Base-by-base conservation (phyloP, 2,888 invertebrate genomes). In the Melieria picta region DNA sequence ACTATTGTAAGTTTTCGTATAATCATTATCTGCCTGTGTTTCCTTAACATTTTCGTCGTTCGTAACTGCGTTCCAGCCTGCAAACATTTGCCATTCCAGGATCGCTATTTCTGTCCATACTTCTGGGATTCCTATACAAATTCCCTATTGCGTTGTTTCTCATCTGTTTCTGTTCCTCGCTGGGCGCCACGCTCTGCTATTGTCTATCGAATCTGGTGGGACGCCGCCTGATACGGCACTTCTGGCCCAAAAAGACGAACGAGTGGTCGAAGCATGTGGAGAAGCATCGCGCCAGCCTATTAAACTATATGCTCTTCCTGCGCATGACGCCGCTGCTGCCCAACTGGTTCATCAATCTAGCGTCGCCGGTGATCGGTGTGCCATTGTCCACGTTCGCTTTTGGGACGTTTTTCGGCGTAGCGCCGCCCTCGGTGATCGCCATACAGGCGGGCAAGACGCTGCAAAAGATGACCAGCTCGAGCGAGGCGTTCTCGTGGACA, bases 31-130 rank as follows among this genome's bases (percentile, higher is more conserved):
- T 50, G 9, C 2, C 2, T 43, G 48, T 58, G 74, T 83, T 84
- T 82, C 84, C 85, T 87, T 86, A 86, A 87, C 78, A 74, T 61
- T 46, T 61, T 71, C 64, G 46, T 57, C 30, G 30, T 30, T 30
- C 30, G 30, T 30, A 64, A 70, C 61, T n/a, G n/a, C 0, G 7
- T n/a, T 48, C 69, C 69, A 97, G 97, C 88, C 90, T 99, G 83
- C 99, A 99, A 91, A 97, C 99, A 75, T 99, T 99, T 89, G 99
- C 99, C 82, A 99, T 99, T 89, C 99, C 99, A 75, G 99, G 99
- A 77, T 99, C 99, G 13, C 92, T 99, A 83, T 99, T 99, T 85
- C 89, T 99, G 69, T 99, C 98, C 76, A 97, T 99, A 80, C 89
- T 99, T 67, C 96, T 97, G 75, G 99, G 99, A 75, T 99, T 98